Evolutionary conservation across 1,140 invertebrate genomes (phyloP).

Genomic region (Pomacea maculata): DNA sequence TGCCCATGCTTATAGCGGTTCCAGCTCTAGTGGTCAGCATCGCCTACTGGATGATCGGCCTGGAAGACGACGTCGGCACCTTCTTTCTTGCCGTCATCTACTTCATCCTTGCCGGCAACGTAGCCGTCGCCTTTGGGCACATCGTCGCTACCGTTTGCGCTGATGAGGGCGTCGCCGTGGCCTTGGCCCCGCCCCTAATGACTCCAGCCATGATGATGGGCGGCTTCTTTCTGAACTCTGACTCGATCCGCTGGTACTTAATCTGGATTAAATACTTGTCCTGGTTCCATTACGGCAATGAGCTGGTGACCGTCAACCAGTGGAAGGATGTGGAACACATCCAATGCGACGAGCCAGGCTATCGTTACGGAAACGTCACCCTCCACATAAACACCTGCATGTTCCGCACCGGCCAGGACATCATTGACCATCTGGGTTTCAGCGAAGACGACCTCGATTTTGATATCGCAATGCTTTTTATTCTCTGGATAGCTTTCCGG

Average conservation of each 20-base stretch:
- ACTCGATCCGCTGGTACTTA: constrained; percentile 87
- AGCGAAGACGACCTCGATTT: too few species aligned
- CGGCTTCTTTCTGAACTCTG: constrained; percentile 93
- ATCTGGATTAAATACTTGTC: constrained; percentile 92
- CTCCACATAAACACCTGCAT: too few species aligned
- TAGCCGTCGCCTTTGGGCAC: constrained; percentile 72
- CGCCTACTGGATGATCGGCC: constrained; percentile 83
- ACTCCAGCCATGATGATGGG: constrained; percentile 94
- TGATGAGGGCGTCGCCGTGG: constrained; percentile 83
- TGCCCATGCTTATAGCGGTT: constrained; percentile 74
- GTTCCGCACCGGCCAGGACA: too few species aligned
- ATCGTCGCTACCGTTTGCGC: constrained; percentile 85
- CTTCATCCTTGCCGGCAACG: background rate
- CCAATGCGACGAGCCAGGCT: background rate
- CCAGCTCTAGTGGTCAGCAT: constrained; percentile 86
- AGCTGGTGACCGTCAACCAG: constrained; percentile 92
- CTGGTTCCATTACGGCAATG: constrained; percentile 95
- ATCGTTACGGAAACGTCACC: background rate
- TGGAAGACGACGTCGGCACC: background rate
- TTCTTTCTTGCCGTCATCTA: constrained; percentile 1
- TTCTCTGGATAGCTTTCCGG: too few species aligned
- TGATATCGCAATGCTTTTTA: too few species aligned
- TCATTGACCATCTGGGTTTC: too few species aligned
- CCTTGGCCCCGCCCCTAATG: constrained; percentile 87
- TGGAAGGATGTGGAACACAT: constrained; percentile 74